Conservation (phyloP, 2,888 invertebrate genomes). For the Schrankia costaestrigalis region DNA sequence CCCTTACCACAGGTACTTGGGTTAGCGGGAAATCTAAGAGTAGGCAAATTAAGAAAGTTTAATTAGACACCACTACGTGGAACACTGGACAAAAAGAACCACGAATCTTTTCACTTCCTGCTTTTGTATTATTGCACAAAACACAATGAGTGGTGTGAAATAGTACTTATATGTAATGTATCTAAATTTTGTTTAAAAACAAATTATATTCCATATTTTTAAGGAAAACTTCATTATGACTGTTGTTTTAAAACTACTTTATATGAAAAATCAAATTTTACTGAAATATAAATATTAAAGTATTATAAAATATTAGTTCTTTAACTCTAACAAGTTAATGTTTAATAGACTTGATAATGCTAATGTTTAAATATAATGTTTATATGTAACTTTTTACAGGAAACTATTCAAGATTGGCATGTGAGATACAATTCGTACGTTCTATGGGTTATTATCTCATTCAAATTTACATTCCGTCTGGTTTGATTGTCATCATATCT, state of each 20-base stretch:
- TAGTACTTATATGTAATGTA: slow-evolving; percentile 33
- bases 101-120: slow-evolving; percentile 77
- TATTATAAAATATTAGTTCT: not conserved
- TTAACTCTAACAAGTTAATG: not conserved
- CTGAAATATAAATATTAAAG: slow-evolving; percentile 1
- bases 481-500: slow-evolving; percentile 97
- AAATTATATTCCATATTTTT: slow-evolving; percentile 6
- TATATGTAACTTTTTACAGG: slow-evolving; percentile 78
- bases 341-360: not conserved
- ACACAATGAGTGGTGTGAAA: slow-evolving; percentile 71
- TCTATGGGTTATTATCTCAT: slow-evolving; percentile 99
- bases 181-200: slow-evolving; percentile 24
- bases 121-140: slow-evolving; percentile 77
- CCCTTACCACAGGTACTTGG: slow-evolving; percentile 94
- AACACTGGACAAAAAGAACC: slow-evolving; percentile 75
- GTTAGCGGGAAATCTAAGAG: slow-evolving; percentile 48
- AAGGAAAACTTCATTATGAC: slow-evolving; percentile 7
- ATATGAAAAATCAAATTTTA: slow-evolving; percentile 2
- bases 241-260: slow-evolving; percentile 3
- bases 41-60: slow-evolving; percentile 29
- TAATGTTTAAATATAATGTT: not conserved
- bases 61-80: slow-evolving; percentile 56
- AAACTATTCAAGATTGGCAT: slow-evolving; percentile 97
- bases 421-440: slow-evolving; percentile 97
- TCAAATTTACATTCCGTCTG: slow-evolving; percentile 98